Percentiles rank a stretch among this genome's conserved stretches.
Evolutionary conservation across 1,140 invertebrate species (phyloP).

Genomic region (Drosophila athabasca): DNA sequence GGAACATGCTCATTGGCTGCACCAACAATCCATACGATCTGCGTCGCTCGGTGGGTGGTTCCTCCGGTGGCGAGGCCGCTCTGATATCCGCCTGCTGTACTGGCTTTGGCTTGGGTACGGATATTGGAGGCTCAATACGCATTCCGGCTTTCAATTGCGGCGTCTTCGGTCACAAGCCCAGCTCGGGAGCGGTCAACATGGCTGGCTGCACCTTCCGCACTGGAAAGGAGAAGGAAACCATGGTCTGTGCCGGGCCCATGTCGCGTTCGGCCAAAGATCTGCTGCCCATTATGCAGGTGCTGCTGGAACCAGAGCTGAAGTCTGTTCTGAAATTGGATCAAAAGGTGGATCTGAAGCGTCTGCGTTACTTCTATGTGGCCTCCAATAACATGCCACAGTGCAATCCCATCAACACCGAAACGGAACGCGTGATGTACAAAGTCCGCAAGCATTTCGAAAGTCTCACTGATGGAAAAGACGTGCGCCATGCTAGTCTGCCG

Average conservation of each 20-base stretch:
- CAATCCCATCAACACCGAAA: conserved; percentile 88
- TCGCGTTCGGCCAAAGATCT: conserved; percentile 91
- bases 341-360: conserved; percentile 87
- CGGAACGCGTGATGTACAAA: conserved; percentile 87
- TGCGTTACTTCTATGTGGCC: conserved; percentile 92
- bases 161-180: conserved; percentile 96
- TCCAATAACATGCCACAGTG: conserved; percentile 87
- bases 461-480: conserved; percentile 55
- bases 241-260: conserved; percentile 91
- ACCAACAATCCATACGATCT: conserved; percentile 97
- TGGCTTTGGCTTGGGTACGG: conserved; percentile 93
- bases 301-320: conserved; percentile 67
- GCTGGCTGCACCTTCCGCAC: conserved; percentile 87
- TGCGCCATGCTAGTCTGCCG: conserved; percentile 84
- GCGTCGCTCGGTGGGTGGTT: conserved; percentile 92
- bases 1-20: conserved; percentile 95
- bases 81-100: conserved; percentile 90
- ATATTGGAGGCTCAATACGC: conserved; percentile 97
- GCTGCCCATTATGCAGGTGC: conserved; percentile 87
- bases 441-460: conserved; percentile 73
- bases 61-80: conserved; percentile 92
- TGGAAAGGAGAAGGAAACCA: conserved; percentile 85
- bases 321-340: conserved; percentile 79
- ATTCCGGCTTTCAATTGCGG: conserved; percentile 98
- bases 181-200: conserved; percentile 86